Conservation (phyloP, 2,888 invertebrate species). For the Thera obeliscata region DNA sequence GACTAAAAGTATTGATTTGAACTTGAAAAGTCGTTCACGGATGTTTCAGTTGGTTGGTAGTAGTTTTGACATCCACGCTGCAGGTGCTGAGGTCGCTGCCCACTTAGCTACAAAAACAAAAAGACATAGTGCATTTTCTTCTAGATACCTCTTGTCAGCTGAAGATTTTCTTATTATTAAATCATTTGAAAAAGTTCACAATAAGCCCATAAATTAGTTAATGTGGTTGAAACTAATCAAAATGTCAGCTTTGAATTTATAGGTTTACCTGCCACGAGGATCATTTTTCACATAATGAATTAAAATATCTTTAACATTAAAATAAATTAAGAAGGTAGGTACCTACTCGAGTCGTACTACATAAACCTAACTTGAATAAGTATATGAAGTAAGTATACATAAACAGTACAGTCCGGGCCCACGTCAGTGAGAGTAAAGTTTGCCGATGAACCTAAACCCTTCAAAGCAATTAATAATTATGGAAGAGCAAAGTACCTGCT, state of each 20-base stretch:
- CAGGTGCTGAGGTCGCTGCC: no score
- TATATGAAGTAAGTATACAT: neutral
- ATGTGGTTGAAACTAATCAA: neutral
- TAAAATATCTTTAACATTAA: neutral
- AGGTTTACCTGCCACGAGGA: no score
- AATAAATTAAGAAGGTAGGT: neutral
- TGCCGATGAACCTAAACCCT: conserved; percentile 10
- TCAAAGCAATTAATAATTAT: conserved; percentile 1
- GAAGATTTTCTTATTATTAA: neutral
- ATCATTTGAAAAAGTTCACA: neutral
- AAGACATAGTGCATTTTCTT: no score
- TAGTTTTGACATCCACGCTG: no score
- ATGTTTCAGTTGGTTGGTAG: no score
- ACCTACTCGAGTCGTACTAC: neutral
- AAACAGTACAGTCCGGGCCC: neutral
- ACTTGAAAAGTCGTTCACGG: no score
- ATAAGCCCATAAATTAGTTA: neutral
- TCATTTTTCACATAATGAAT: neutral
- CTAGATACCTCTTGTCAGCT: no score
- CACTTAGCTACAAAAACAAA: no score
- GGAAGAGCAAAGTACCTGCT: neutral
- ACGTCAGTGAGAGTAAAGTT: conserved; percentile 1
- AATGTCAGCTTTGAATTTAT: neutral
- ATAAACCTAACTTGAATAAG: neutral
- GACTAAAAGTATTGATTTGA: no score